Conservation (phyloP, 2,888 invertebrate species). For the Rhodophaea formosa region DNA sequence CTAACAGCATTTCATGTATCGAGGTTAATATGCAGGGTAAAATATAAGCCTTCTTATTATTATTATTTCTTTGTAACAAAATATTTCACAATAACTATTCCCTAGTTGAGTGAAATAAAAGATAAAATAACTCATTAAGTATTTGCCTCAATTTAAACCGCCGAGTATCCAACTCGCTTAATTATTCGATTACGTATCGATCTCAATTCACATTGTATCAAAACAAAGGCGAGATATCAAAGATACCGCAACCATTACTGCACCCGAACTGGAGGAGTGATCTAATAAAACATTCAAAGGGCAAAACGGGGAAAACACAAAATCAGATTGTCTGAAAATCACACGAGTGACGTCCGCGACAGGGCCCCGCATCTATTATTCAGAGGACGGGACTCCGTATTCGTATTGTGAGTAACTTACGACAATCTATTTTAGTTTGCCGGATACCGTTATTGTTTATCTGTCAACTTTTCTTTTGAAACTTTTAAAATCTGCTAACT, state of each 20-base stretch:
- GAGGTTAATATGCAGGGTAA: too few relatives aligned
- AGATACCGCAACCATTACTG: slow-evolving; percentile 66
- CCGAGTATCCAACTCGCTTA: background rate
- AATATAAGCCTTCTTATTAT: too few relatives aligned
- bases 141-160: too few relatives aligned
- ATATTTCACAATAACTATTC: too few relatives aligned
- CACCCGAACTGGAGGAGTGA: slow-evolving; percentile 50
- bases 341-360: slow-evolving; percentile 70
- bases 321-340: slow-evolving; percentile 81
- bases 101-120: too few relatives aligned
- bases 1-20: too few relatives aligned
- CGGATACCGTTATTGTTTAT: slow-evolving; percentile 19
- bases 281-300: slow-evolving; percentile 74
- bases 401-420: slow-evolving; percentile 47
- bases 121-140: too few relatives aligned
- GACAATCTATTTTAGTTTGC: slow-evolving; percentile 53
- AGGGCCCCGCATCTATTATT: slow-evolving; percentile 72
- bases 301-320: slow-evolving; percentile 73
- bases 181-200: slow-evolving; percentile 16
- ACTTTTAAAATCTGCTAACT: background rate
- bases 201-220: slow-evolving; percentile 20
- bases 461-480: slow-evolving; percentile 32
- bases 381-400: slow-evolving; percentile 59
- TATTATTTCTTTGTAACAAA: too few relatives aligned
- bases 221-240: slow-evolving; percentile 36